Evolutionary conservation across 2,113 vertebrate species (phyloP), one percentile per base, ranked within the genome.

Genomic region (Morone chrysops): DNA sequence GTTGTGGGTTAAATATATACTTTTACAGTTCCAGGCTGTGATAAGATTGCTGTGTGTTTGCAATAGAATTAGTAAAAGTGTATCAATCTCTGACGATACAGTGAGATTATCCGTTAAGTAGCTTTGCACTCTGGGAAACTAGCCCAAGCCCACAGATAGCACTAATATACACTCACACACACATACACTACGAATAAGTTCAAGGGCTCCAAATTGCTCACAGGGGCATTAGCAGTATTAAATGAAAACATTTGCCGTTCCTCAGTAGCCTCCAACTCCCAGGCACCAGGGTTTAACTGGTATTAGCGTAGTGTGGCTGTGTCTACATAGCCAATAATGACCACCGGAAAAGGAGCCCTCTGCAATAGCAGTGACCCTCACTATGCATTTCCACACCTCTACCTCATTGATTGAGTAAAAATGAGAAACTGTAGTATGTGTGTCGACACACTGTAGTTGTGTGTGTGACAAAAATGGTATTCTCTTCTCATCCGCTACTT

Each of bases 181-280:
- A 78, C 73, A 70, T 48, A 74, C 73, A 51, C 68, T 45, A 59
- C 4, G 25, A 86, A 81, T 78, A 87, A 63, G 80, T 93, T 90
- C 78, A 89, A 84, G 87, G 83, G 73, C 85, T 89, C 88, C 70
- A 90, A 83, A 91, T 90, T 88, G 86, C 88, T 91, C 83, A 90
- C 89, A 79, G 76, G 84, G 84, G 86, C 84, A 87, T 91, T 85
- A 91, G 75, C 82, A 67, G 90, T 90, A 90, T 90, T 90, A 94
- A 90, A 88, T 90, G 89, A 92, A 92, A 92, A 89, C 82, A 91
- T 90, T 93, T 86, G 78, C 83, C 7, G 66, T 91, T 88, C 62
- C 48, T 81, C 70, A 68, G 83, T 83, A 78, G 83, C 84, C 69
- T 84, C 69, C 47, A 82, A 72, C 81, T 92, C 90, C 86, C 82